Evolutionary conservation across 2,797 vertebrate species (phyloP).

Genomic region (Sus cebifrons): DNA sequence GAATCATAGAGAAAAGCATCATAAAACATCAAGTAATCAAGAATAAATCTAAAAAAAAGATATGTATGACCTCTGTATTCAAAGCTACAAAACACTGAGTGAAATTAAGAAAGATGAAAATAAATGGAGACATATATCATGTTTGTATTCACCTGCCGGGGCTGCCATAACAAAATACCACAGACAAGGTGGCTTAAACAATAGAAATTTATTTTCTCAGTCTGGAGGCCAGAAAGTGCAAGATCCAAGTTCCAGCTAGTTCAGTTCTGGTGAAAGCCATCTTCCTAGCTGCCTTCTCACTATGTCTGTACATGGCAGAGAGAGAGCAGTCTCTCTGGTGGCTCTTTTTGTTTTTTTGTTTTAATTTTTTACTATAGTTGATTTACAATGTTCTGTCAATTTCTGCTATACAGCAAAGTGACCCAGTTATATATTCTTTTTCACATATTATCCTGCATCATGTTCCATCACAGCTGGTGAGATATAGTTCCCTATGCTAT

Average conservation of each 20-base stretch:
- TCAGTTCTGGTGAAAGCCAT: neutral
- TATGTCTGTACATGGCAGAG: neutral
- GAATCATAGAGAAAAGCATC: neutral
- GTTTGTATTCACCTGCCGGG: neutral
- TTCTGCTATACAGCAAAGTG: no score
- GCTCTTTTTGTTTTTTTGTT: neutral
- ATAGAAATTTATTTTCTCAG: neutral
- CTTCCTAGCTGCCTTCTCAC: neutral
- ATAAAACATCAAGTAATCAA: neutral
- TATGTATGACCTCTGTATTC: neutral
- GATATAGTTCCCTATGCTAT: no score
- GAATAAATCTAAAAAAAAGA: neutral
- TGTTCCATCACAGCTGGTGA: no score
- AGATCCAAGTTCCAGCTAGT: neutral
- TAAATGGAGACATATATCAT: neutral
- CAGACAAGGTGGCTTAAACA: neutral
- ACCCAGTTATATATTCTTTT: no score
- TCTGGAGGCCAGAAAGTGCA: neutral
- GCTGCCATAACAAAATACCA: neutral
- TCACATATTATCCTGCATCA: no score
- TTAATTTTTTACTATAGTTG: no score
- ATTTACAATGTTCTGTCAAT: no score
- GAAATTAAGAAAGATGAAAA: neutral
- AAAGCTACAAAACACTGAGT: neutral
- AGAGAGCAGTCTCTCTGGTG: neutral